Evolutionary conservation across 2,888 invertebrate genomes (phyloP), one percentile per base, ranked within the genome.

Genomic region (Eilema sororculum): DNA sequence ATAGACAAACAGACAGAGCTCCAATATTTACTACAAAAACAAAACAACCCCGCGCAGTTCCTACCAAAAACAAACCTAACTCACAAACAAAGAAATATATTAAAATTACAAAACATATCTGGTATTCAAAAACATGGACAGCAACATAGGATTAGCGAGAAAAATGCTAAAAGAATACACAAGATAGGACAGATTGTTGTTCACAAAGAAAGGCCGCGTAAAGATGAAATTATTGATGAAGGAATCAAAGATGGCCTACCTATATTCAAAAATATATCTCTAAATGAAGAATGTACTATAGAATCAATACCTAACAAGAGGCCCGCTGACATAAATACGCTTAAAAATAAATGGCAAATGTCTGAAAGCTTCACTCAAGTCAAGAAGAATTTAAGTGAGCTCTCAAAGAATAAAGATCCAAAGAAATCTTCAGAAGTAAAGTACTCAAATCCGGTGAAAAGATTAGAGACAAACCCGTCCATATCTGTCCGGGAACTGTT

Each of bases 401-500:
- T 95, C 0, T 95, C 95, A 0, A 95, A 95, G 79, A 95, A 95
- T 59, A 95, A 92, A 77, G 95, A 92, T 13, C 89, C 91, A 0
- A 95, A 95, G 78, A 95, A 94, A 79, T 59, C 79, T 0, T 78
- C 83, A 0, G 96, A 96, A 33, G 90, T 73, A 0, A 95, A 93
- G 83, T 95, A 94, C 80, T 93, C 96, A 0, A 96, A 97, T 71
- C 97, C 96, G 0, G 97, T 97, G 1, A 96, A 96, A 81, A 92
- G 97, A 83, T 88, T 97, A n/a, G 97, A 97, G 68, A 96, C 97
- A 0, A 98, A 98, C 90, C 97, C 98, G 0, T 97, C 97, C n/a
- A 97, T 98, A 83, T 98, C 97, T 5, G 98, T 98, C 25, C 93
- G 98, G 58, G 97, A 98, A 80, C 89, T 98, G 20, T 98, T 98